These are phyloP conservation scores for Drosophila navojoa DNA, from an alignment of 1,140 invertebrate genomes.

Conservation along the genomic window DNA sequence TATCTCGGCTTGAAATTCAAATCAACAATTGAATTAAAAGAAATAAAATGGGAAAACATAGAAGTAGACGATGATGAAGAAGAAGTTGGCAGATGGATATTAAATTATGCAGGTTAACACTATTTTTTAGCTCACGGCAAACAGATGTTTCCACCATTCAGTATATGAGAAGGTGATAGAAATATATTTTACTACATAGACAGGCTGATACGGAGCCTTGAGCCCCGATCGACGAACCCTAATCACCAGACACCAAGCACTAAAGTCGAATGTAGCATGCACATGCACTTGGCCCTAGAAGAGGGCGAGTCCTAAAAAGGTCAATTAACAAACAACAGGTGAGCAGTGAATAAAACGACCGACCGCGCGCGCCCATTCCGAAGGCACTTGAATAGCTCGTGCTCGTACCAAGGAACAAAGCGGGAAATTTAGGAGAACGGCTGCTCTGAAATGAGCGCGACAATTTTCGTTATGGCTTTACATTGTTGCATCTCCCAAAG, in stretches of 20 bases:
- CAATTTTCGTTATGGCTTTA: constrained; percentile 16
- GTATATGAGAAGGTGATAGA: not conserved
- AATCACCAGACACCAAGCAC: not conserved
- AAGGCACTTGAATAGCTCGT: constrained; percentile 18
- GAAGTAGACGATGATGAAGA: no score
- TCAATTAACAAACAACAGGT: constrained; percentile 81
- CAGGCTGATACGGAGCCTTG: not conserved
- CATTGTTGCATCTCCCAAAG: not conserved
- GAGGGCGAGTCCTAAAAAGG: constrained; percentile 53
- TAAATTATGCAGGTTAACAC: no score
- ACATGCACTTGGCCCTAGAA: constrained; percentile 30
- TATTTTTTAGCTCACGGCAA: not conserved
- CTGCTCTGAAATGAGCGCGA: constrained; percentile 54
- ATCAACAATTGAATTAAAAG: no score
- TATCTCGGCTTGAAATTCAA: no score
- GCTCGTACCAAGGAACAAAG: not conserved
- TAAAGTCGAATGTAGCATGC: not conserved
- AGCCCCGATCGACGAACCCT: not conserved
- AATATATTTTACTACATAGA: not conserved
- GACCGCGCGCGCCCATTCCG: constrained; percentile 42
- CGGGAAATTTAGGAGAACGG: not conserved
- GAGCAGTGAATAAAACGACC: constrained; percentile 55
- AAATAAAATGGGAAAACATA: no score
- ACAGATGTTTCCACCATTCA: not conserved
- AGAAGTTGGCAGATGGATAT: no score